These are phyloP conservation scores for Sminthopsis crassicaudata DNA, from an alignment of 2,113 vertebrate species.

Conservation along the genomic window DNA sequence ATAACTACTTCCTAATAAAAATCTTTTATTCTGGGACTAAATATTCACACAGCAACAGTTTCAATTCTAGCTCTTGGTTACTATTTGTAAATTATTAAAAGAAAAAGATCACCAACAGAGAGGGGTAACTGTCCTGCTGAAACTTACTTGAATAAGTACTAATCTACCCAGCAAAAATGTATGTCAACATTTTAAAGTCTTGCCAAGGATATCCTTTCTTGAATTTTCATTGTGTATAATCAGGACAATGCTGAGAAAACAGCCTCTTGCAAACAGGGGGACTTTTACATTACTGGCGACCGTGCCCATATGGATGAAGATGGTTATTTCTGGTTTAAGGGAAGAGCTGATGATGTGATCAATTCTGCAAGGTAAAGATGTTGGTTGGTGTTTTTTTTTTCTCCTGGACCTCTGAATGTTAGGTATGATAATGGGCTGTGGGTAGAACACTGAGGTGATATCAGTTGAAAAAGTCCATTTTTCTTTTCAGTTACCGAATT, in stretches of 20 bases:
- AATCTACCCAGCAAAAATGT: background rate
- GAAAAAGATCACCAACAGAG: background rate
- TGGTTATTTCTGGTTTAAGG: slow-evolving; percentile 88
- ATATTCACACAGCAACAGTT: background rate
- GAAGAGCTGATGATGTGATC: slow-evolving; percentile 88
- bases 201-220: background rate
- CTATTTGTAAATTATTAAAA: background rate
- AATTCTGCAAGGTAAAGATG: slow-evolving; percentile 86
- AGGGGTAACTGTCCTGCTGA: background rate
- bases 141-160: rapidly evolving
- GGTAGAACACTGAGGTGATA: background rate
- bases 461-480: background rate
- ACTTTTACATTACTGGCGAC: slow-evolving; percentile 90
- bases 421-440: background rate
- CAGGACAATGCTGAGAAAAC: slow-evolving; percentile 88
- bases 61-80: background rate
- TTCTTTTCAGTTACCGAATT: slow-evolving; percentile 86
- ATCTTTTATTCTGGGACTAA: background rate
- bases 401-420: background rate
- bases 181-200: background rate
- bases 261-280: slow-evolving; percentile 80
- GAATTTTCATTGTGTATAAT: slow-evolving; percentile 29
- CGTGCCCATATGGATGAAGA: slow-evolving; percentile 85
- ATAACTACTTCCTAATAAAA: background rate
- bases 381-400: background rate